A percentile compares a stretch with the other conserved stretches of the same genome.
phyloP scores from a whole-genome alignment of 2,888 invertebrate genomes.

The Augiades crinisus region DNA sequence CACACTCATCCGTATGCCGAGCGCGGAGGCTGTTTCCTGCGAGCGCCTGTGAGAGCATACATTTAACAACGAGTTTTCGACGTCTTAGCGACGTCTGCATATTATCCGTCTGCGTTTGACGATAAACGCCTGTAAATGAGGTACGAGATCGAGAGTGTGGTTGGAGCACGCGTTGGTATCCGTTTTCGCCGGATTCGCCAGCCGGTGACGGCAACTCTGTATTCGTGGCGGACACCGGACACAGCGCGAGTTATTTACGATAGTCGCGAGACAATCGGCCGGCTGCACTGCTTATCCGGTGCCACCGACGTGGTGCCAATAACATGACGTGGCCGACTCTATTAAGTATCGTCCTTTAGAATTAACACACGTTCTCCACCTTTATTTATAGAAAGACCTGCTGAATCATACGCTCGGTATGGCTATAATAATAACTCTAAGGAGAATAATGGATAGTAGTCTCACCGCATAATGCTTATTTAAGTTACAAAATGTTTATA shows the following conservation, averaged over 20 bases:
- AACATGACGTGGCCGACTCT: conserved; percentile 76
- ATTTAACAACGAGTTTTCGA: conserved; percentile 45
- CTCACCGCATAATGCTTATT: conserved; percentile 11
- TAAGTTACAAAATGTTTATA: conserved; percentile 13
- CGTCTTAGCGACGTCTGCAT: conserved; percentile 38
- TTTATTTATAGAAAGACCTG: conserved; percentile 56
- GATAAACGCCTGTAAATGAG: conserved; percentile 10
- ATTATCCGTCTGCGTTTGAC: conserved; percentile 34
- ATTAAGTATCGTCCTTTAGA: conserved; percentile 71
- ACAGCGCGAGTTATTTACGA: conserved; percentile 76
- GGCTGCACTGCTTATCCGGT: conserved; percentile 75
- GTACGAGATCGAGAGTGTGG: conserved; percentile 15
- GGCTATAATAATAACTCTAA: conserved; percentile 31
- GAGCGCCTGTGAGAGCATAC: conserved; percentile 46
- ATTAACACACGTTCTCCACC: conserved; percentile 67
- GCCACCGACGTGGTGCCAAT: conserved; percentile 65
- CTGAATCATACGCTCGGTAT: conserved; percentile 58
- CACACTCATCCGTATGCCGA: conserved; percentile 72
- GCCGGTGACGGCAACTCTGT: conserved; percentile 62
- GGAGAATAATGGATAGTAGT: conserved; percentile 13
- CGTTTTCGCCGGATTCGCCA: conserved; percentile 42
- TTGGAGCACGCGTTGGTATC: conserved; percentile 5
- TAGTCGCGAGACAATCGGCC: conserved; percentile 75
- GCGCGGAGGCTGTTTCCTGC: conserved; percentile 71
- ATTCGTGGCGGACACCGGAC: conserved; percentile 73